Conservation (phyloP, 2,888 invertebrate genomes). For the Mactromeris polynyma region DNA sequence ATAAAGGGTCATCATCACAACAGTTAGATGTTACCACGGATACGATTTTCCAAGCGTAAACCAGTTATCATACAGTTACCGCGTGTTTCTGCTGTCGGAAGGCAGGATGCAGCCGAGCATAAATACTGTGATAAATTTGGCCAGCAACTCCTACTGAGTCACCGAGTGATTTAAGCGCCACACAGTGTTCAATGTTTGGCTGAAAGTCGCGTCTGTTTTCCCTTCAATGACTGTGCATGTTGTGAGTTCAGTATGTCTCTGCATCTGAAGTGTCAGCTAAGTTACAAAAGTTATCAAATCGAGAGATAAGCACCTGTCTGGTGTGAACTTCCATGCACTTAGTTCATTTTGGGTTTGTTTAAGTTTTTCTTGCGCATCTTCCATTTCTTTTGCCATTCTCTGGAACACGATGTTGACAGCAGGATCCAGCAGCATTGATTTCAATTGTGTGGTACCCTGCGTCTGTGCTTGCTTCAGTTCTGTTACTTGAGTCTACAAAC, state of each 20-base stretch:
- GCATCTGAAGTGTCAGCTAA: constrained; percentile 42
- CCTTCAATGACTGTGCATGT: constrained; percentile 31
- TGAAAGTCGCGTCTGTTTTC: constrained; percentile 27
- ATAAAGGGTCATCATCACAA: constrained; percentile 55
- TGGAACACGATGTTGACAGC: constrained; percentile 97
- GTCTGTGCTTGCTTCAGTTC: constrained; percentile 96
- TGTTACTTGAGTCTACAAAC: constrained; percentile 94
- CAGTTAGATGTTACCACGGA: constrained; percentile 57
- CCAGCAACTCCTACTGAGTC: constrained; percentile 51
- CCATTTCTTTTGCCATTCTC: constrained; percentile 95
- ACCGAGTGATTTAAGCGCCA: constrained; percentile 41
- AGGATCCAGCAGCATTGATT: constrained; percentile 96
- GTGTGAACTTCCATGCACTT: constrained; percentile 99
- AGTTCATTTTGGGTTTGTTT: constrained; percentile 99
- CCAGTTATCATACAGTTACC: constrained; percentile 41
- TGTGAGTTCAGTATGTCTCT: constrained; percentile 1
- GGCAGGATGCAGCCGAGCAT: constrained; percentile 50
- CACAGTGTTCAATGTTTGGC: constrained; percentile 54
- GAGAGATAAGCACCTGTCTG: constrained; percentile 92
- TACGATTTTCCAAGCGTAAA: constrained; percentile 14
- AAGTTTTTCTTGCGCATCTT: constrained; percentile 94
- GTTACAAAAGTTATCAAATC: constrained; percentile 77
- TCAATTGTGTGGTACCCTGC: constrained; percentile 92
- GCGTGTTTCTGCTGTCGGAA: constrained; percentile 46
- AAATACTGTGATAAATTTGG: constrained; percentile 56